Evolutionary conservation across 1,140 invertebrate genomes (phyloP).

Genomic region (Cotesia vestalis): DNA sequence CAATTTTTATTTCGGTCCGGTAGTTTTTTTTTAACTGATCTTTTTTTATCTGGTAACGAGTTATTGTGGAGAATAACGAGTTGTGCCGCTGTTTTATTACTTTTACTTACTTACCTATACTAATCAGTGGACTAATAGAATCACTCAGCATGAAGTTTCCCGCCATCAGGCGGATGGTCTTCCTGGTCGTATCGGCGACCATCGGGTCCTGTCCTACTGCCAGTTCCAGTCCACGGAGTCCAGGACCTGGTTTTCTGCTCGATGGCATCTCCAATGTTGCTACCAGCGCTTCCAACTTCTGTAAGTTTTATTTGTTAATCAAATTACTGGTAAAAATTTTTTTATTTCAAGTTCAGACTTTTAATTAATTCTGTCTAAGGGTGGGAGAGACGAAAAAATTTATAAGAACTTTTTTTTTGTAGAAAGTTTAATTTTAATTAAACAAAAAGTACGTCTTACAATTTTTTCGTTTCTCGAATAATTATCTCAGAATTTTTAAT

Average conservation of each 20-base stretch:
- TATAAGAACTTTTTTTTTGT: no score
- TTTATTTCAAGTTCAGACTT: background rate
- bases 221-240: constrained; percentile 13
- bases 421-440: no score
- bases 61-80: no score
- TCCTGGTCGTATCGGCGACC: constrained; percentile 26
- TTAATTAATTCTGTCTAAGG: no score
- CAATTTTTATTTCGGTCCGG: background rate
- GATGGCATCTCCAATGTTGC: constrained; percentile 57
- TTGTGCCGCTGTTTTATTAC: no score
- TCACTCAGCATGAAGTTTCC: constrained; percentile 34
- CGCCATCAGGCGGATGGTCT: constrained; percentile 15
- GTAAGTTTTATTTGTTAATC: constrained; percentile 45
- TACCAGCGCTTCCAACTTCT: constrained; percentile 53
- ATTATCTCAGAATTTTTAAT: no score
- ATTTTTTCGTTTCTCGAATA: no score
- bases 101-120: no score
- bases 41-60: no score
- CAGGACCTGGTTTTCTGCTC: constrained; percentile 40
- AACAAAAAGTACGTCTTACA: no score
- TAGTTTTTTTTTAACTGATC: no score
- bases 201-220: constrained; percentile 32
- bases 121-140: background rate
- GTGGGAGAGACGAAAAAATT: no score
- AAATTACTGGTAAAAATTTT: background rate